A percentile compares a stretch with the other conserved stretches of the same genome.
Conservation (phyloP, 2,888 invertebrate genomes). For the Chymomyza caudatula region DNA sequence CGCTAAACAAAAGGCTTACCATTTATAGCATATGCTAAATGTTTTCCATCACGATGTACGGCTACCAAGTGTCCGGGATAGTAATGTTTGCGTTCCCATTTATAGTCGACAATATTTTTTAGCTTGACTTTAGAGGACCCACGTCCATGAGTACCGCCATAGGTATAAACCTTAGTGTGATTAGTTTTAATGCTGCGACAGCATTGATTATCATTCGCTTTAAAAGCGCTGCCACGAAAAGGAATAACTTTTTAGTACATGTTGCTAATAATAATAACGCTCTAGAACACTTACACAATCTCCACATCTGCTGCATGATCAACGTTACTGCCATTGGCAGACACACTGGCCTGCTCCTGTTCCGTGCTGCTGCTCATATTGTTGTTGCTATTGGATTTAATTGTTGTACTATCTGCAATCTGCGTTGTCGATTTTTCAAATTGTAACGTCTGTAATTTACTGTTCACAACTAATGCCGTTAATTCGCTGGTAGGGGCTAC, state of each 20-base stretch:
- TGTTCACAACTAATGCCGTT: conserved; percentile 37
- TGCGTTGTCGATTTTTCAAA: not conserved
- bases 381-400: not conserved
- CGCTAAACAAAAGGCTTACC: conserved; percentile 79
- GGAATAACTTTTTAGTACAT: not conserved
- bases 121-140: conserved; percentile 94
- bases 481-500: conserved; percentile 23
- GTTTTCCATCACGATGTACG: conserved; percentile 90
- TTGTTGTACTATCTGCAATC: not conserved
- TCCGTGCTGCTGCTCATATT: conserved; percentile 53
- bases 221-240: conserved; percentile 71
- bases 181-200: conserved; percentile 74
- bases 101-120: conserved; percentile 93
- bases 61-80: conserved; percentile 93
- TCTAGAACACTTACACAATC: conserved; percentile 46
- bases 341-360: conserved; percentile 38
- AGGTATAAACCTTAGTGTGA: conserved; percentile 85
- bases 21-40: conserved; percentile 94
- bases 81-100: conserved; percentile 94
- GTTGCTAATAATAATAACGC: too few species aligned
- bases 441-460: conserved; percentile 37
- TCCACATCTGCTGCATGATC: conserved; percentile 47
- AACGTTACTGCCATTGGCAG: conserved; percentile 40
- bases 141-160: conserved; percentile 85
- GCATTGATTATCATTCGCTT: conserved; percentile 70